Conservation (phyloP, 2,113 vertebrate species). For the Ceyx margarethae region DNA sequence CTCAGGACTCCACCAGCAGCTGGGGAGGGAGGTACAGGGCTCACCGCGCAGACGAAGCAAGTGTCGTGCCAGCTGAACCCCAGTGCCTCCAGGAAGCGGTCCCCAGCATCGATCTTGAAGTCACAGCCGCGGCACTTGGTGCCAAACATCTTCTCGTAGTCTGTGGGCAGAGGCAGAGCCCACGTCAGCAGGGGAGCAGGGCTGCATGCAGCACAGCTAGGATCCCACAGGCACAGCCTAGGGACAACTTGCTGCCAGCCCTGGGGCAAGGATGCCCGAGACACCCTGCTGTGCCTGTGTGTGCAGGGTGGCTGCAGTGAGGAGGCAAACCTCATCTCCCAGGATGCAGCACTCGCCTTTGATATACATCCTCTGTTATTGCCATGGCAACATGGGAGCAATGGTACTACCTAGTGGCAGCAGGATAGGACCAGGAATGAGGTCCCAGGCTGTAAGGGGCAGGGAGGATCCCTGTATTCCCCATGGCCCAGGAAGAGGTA, state of each 20-base stretch:
- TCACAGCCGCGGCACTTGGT: slow-evolving; percentile 98
- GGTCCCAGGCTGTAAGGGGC: background rate
- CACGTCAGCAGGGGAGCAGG: background rate
- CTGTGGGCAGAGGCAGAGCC: slow-evolving; percentile 55
- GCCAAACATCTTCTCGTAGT: slow-evolving; percentile 99
- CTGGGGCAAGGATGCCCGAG: accelerated
- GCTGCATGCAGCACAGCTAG: background rate
- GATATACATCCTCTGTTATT: slow-evolving; percentile 22
- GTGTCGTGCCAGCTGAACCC: slow-evolving; percentile 99
- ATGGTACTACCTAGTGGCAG: background rate
- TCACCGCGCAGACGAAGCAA: slow-evolving; percentile 98
- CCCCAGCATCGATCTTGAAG: slow-evolving; percentile 98
- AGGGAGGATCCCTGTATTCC: background rate
- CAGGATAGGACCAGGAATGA: background rate
- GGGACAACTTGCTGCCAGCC: background rate
- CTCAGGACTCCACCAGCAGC: background rate
- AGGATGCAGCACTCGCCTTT: background rate
- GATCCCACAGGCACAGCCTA: background rate
- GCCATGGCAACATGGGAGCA: background rate
- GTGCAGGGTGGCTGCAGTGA: background rate
- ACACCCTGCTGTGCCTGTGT: accelerated
- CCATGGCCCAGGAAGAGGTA: background rate
- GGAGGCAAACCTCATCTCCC: slow-evolving; percentile 41
- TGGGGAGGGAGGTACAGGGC: background rate
- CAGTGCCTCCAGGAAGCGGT: slow-evolving; percentile 96